Evolutionary conservation across 2,888 invertebrate genomes (phyloP), one percentile per base, ranked within the genome.

Genomic region (Phanerotoma sp.): DNA sequence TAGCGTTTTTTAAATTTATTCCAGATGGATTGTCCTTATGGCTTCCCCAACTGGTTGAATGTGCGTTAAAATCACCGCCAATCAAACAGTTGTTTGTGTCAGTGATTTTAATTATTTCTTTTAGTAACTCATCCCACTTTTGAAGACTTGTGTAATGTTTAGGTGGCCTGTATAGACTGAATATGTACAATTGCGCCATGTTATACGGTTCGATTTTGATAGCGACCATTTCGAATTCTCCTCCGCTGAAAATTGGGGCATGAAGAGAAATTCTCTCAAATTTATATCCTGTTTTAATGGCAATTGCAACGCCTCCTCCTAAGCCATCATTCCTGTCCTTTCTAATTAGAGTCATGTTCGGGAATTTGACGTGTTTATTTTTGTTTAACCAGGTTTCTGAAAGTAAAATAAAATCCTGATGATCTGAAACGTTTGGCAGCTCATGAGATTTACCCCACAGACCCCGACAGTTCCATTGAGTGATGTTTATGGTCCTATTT

Each of bases 381-480:
- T n/a, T n/a, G n/a, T n/a, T n/a, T n/a, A 6, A 51, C 37, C 13
- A 22, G 13, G 44, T 51, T 28, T 51, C 51, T 1, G 45, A 51
- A 2, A 45, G 16, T 25, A 51, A 22, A 10, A 51, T 11, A 10
- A 51, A 15, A 15, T 51, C 51, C 33, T 41, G 11, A 3, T 37
- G 16, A 21, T n/a, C 7, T 5, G 10, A 5, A 10, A 51, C 7
- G 2, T 20, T 4, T 13, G 45, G 38, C 9, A 51, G 15, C 21
- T 51, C 51, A 9, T 25, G 33, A 11, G 45, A 6, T 28, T 45
- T 51, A 5, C 51, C 51, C 28, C 35, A 32, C 4, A 51, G 42
- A n/a, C 51, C 51, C 21, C 51, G 40, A 18, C 42, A 51, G 11
- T 51, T 51, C 51, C 51, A 51, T 37, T 51, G 51, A 10, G 21